These are phyloP conservation scores for Hydrolagus colliei DNA, from an alignment of 2,797 vertebrate species.

Conservation along the genomic window DNA sequence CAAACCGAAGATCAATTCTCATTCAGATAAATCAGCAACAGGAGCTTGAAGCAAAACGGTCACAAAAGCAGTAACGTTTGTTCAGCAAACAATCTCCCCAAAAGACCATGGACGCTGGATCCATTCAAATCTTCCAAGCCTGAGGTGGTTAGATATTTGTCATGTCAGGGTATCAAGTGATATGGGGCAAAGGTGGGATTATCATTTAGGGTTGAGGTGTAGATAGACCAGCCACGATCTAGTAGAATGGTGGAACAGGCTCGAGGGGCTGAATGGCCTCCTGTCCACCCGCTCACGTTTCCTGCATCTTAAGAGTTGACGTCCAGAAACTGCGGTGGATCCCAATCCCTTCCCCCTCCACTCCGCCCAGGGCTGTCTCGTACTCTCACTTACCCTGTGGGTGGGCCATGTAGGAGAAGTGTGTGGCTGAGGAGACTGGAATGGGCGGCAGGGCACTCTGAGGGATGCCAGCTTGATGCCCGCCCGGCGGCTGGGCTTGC, in stretches of 20 bases:
- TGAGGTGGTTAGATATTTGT: no score
- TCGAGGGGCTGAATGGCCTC: no score
- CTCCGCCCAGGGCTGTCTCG: constrained; percentile 42
- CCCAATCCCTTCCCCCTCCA: constrained; percentile 37
- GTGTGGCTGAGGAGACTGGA: constrained; percentile 93
- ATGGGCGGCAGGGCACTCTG: constrained; percentile 93
- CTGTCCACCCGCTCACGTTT: constrained; percentile 45
- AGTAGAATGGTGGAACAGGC: no score
- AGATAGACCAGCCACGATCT: no score
- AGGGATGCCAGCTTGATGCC: constrained; percentile 81
- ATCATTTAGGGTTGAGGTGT: neutral
- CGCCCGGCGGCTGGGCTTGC: constrained; percentile 88
- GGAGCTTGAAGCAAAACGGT: no score
- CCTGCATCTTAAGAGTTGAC: neutral
- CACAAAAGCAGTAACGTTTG: no score
- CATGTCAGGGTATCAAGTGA: no score
- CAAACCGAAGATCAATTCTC: no score
- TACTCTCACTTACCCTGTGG: constrained; percentile 77
- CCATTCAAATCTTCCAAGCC: no score
- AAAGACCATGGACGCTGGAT: no score
- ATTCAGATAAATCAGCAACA: no score
- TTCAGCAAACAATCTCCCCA: no score
- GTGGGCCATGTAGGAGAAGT: constrained; percentile 97
- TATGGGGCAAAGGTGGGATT: neutral
- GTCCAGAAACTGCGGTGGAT: neutral